Base-by-base conservation (phyloP, 2,113 vertebrate species). In the Gavia stellata region DNA sequence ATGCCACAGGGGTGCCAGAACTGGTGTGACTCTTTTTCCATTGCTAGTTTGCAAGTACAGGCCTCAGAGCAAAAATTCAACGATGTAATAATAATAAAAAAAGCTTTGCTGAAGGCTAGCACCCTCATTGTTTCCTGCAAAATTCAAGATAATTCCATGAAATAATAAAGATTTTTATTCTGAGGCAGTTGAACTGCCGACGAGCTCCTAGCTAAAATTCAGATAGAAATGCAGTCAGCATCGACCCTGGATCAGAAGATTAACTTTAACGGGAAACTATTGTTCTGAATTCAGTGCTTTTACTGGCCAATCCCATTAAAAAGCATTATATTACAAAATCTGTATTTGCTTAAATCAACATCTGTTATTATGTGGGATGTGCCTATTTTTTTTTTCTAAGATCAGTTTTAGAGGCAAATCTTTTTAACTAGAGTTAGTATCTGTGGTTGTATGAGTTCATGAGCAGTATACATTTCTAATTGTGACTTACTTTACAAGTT, bases 261-360 rank as follows among this genome's bases (percentile, higher is more conserved):
- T 81, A 86, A 92, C 20, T 86, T 95, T 80, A 89, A 65, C 72
- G 81, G 44, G 34, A 94, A 97, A 40, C 70, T 73, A 53, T 77
- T 94, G 47, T 96, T 87, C 31, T 75, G 56, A 91, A 91, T 89
- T 91, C 94, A 34, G 24, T 92, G 31, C 55, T 91, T 88, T 87
- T 85, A 36, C 47, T 74, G 42, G 40, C 21, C 73, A 91, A 72
- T 88, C 28, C 65, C 28, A 52, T 92, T 85, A 92, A 72, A 86
- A 91, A 75, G 21, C 33, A 55, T 78, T 66, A 36, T 71, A 65
- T 71, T 91, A 23, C 44, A 56, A 86, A 91, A 82, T 68, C 42
- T 58, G 10, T 91, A 36, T 91, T 92, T 96, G n/a, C 56, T 72
- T 85, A 79, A 38, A 65, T 21, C 24, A 91, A 34, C 7, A 1